phyloP scores from a whole-genome alignment of 30 jellyfish, hydroid and myxozoan species.

The Aurelia aurita complex sp. Pacific region DNA sequence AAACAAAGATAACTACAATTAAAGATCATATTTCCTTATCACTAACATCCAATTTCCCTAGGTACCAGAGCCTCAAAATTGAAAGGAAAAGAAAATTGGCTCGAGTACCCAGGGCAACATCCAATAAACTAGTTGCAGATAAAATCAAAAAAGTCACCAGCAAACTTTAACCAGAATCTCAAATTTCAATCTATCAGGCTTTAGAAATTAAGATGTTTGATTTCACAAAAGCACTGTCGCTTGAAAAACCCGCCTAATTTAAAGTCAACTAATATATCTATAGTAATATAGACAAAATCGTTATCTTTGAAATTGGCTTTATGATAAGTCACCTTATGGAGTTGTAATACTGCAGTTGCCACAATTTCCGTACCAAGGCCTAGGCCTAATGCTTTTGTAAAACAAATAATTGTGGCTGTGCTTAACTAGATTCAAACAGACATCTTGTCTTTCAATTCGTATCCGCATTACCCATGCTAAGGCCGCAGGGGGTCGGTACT shows the following conservation, averaged over 20 bases:
- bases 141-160: no score
- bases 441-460: no score
- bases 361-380: conserved; percentile 41
- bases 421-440: not conserved
- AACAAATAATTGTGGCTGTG: conserved; percentile 4
- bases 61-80: no score
- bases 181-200: not conserved
- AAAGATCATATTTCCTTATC: no score
- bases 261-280: conserved; percentile 30
- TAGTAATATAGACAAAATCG: conserved; percentile 1
- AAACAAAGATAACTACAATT: no score
- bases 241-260: conserved; percentile 15
- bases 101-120: no score
- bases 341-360: conserved; percentile 23
- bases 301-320: conserved; percentile 37
- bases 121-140: no score
- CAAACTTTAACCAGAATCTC: not conserved
- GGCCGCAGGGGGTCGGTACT: no score
- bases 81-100: no score
- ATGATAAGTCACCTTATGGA: not conserved
- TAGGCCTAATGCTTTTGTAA: conserved; percentile 4
- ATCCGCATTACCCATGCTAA: no score
- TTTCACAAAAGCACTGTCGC: not conserved
- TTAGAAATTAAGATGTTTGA: not conserved
- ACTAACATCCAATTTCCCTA: no score